A percentile compares a stretch with the other conserved stretches of the same genome.
Evolutionary conservation across 1,140 invertebrate species (phyloP).

Genomic region (Heliconius eleuchia): DNA sequence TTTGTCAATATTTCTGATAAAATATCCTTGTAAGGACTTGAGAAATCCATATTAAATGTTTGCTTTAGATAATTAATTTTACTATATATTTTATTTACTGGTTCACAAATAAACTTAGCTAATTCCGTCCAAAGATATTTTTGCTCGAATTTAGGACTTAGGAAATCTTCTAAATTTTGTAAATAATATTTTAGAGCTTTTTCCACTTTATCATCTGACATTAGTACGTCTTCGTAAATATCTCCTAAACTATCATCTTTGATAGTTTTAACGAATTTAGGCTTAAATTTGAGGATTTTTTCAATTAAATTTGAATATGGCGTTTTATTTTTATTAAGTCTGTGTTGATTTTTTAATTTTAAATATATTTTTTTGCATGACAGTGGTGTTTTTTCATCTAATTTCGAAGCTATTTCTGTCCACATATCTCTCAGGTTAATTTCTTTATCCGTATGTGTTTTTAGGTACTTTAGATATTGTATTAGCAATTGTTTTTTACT

Average conservation of each 20-base stretch:
- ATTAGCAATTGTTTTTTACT: conserved; percentile 59
- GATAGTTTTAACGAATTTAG: conserved; percentile 49
- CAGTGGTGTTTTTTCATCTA: conserved; percentile 54
- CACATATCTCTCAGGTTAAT: conserved; percentile 65
- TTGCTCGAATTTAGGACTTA: conserved; percentile 65
- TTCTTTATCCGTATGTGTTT: conserved; percentile 51
- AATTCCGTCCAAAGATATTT: conserved; percentile 68
- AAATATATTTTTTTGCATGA: conserved; percentile 64
- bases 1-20: conserved; percentile 62
- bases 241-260: conserved; percentile 41
- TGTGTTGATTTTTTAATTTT: conserved; percentile 59
- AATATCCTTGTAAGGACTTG: conserved; percentile 49
- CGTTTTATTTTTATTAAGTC: conserved; percentile 41
- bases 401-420: conserved; percentile 60
- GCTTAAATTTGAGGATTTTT: conserved; percentile 58
- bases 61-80: conserved; percentile 72
- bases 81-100: conserved; percentile 57
- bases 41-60: conserved; percentile 46
- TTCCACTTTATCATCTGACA: conserved; percentile 55
- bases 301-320: conserved; percentile 54
- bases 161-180: conserved; percentile 65
- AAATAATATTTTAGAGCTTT: conserved; percentile 65
- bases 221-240: conserved; percentile 54
- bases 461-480: conserved; percentile 63
- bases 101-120: conserved; percentile 54